Percentiles rank a stretch among this genome's conserved stretches.
These are phyloP conservation scores for Apamea monoglypha DNA, from an alignment of 2,888 invertebrate species.

Conservation along the genomic window DNA sequence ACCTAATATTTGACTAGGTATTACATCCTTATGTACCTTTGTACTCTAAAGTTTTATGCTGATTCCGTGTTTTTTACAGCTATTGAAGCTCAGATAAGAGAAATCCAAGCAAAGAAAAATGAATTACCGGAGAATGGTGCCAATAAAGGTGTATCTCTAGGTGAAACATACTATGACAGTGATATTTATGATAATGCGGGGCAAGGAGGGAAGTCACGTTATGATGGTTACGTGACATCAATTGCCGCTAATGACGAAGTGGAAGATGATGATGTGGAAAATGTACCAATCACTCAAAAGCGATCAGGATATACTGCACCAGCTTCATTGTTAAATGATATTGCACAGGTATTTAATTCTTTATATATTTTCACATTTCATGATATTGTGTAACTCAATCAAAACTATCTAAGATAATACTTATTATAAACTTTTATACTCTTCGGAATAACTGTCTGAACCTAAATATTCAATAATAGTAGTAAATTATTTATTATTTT, in stretches of 20 bases:
- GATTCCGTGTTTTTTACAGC: slow-evolving; percentile 90
- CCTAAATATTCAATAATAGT: not conserved
- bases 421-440: not conserved
- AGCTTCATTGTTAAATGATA: slow-evolving; percentile 96
- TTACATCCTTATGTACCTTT: not conserved
- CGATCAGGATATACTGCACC: slow-evolving; percentile 96
- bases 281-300: slow-evolving; percentile 93
- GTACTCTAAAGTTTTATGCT: not conserved
- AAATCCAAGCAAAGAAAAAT: slow-evolving; percentile 96
- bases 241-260: slow-evolving; percentile 99
- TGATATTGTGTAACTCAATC: not conserved
- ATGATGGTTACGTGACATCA: slow-evolving; percentile 98
- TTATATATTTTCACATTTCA: not conserved
- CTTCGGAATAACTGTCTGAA: not conserved
- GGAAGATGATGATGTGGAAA: slow-evolving; percentile 97
- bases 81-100: slow-evolving; percentile 98
- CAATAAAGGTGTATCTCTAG: slow-evolving; percentile 96
- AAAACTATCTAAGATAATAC: not conserved
- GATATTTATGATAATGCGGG: slow-evolving; percentile 96
- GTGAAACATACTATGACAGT: slow-evolving; percentile 97
- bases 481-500: not conserved
- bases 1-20: not conserved
- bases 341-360: slow-evolving; percentile 93
- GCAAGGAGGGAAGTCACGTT: slow-evolving; percentile 93
- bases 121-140: slow-evolving; percentile 92